Base-by-base conservation (phyloP, 2,113 vertebrate species). In the Sander vitreus region DNA sequence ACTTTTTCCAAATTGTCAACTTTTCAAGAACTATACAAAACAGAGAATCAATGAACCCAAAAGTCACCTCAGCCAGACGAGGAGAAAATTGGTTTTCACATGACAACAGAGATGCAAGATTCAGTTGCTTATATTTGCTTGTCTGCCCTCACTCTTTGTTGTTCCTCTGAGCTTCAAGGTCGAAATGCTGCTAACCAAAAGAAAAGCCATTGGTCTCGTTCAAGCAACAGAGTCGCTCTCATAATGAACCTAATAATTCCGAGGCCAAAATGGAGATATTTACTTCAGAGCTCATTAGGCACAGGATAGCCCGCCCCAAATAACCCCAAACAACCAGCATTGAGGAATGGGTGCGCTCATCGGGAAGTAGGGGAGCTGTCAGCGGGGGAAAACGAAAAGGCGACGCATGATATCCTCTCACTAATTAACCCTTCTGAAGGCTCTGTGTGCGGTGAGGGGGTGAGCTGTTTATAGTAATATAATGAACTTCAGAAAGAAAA, bases 221-320 rank as follows among this genome's bases (percentile, higher is more conserved):
- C 33, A 48, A 51, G 55, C 76, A 65, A n/a, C 81, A 25, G 73
- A 78, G 63, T 50, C 15, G 25, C 62, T 77, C 73, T 77, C 27
- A n/a, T 92, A 92, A 92, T 89, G 88, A 93, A 90, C 50, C 45
- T 84, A 73, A 90, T 91, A 84, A 84, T 83, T 88, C 71, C 14
- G 4, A 53, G 81, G 78, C 67, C 83, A 69, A 85, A 85, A 89
- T 85, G 72, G 81, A 90, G 86, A 89, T 88, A 76, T 89, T 86
- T 58, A 39, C 67, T 90, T 86, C 90, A 85, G 87, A 92, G 84
- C 84, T 93, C 91, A 92, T 93, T 92, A 92, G 66, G 81, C 86
- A 83, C 77, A 43, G 62, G 73, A 77, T 66, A 63, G 73, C 62
- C 84, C 23, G 33, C 78, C 79, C 74, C 73, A 58, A 82, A 88